Base-by-base conservation (phyloP, 2,113 vertebrate species). In the Colaptes auratus region DNA sequence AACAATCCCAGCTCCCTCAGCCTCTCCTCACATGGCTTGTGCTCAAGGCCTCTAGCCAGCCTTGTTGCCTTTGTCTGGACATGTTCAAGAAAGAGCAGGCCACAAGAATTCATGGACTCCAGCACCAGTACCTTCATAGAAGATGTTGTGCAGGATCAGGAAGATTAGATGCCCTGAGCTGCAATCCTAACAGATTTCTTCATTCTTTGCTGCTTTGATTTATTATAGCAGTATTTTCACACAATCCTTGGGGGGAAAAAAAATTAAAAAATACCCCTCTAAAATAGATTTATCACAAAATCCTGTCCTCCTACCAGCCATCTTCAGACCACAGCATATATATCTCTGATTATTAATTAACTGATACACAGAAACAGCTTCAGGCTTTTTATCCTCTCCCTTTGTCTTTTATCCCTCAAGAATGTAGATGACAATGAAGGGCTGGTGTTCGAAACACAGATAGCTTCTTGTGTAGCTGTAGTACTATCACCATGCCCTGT, bases 261-360 rank as follows among this genome's bases (percentile, higher is more conserved):
- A 5, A 53, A 39, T 39, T 39, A 39, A 39, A 63, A 50, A 48
- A 58, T 31, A 14, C 36, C 79, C 56, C n/a, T 64, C 58, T 93
- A 93, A 96, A 96, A 91, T 61, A 97, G 85, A 96, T 97, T 96
- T 94, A 96, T 96, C 93, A 96, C 88, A 90, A 95, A 93, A 95
- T 88, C 79, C 82, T 93, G 91, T 96, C 96, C 94, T 96, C 96
- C 96, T 93, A 92, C 95, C 88, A 90, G 87, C 90, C 73, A 36
- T 88, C 88, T 93, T 93, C 86, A 89, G 72, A 92, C 42, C 46
- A 80, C 71, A 90, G 86, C 71, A 79, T 88, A 86, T 94, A 95
- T 96, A 94, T 94, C 78, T 86, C 72, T 94, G 93, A 94, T 95
- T 94, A 97, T 96, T 97, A 95, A 96, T 96, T 96, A 96, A 93